Percentiles rank a stretch among this genome's conserved stretches.
phyloP scores from a whole-genome alignment of 2,797 vertebrate species.

The Syndactyla subalaris region DNA sequence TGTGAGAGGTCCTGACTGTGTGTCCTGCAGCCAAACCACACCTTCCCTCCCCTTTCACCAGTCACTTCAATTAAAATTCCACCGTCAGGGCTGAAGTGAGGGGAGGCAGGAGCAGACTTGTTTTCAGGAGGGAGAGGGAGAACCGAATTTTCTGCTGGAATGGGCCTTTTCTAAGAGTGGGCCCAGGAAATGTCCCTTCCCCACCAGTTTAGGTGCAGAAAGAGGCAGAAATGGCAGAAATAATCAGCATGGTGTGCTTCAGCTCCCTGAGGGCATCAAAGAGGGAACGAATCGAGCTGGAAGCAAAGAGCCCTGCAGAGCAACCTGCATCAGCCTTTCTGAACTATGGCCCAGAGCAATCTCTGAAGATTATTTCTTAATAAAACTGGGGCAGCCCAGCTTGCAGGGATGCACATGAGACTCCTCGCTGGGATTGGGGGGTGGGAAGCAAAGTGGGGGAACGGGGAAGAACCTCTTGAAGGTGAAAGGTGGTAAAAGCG shows the following conservation, averaged over 20 bases:
- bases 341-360: not conserved
- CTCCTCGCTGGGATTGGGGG: not conserved
- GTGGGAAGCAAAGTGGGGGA: not conserved
- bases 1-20: slow-evolving; percentile 1
- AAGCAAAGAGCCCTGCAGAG: not conserved
- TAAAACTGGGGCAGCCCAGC: not conserved
- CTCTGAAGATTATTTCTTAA: not conserved
- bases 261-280: not conserved
- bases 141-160: not conserved
- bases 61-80: slow-evolving; percentile 71
- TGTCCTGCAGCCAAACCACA: slow-evolving; percentile 57
- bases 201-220: not conserved
- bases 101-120: slow-evolving; percentile 57
- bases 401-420: not conserved
- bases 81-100: not conserved
- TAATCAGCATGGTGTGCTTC: not conserved
- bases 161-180: not conserved
- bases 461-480: not conserved
- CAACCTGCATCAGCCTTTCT: not conserved
- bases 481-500: not conserved
- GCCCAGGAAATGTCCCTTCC: not conserved
- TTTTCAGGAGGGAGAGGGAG: slow-evolving; percentile 7
- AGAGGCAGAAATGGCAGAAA: not conserved
- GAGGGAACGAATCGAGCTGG: not conserved
- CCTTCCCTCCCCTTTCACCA: slow-evolving; percentile 32